Base-by-base conservation (phyloP, 2,113 vertebrate genomes). In the Albula goreensis region DNA sequence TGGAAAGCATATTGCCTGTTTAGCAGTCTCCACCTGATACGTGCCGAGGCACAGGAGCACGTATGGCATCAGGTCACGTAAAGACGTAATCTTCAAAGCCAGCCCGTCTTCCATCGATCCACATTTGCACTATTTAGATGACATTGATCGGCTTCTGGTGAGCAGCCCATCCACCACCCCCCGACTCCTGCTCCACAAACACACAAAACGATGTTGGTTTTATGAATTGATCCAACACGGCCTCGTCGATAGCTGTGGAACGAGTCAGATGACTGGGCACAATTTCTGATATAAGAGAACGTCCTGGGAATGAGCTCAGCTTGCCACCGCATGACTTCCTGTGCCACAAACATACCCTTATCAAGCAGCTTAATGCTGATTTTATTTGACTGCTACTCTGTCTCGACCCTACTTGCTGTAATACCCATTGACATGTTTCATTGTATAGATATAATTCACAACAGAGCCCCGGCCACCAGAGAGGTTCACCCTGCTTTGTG, bases 51-150 rank as follows among this genome's bases (percentile, higher is more conserved):
- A 49, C 19, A 63, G 50, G 15, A 53, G 53, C 3, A 53, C 19
- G 77, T 52, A 57, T 8, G 9, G 31, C n/a, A 50, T 41, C 22
- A n/a, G 52, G 78, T 51, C 84, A 63, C 41, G 19, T 78, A 22
- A 63, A 4, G 50, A 80, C 12, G 25, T 17, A 22, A 74, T 82
- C 60, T 74, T 82, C 63, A 53, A 53, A 86, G 85, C 53, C 12
- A 6, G 7, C 15, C 50, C 63, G 89, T 90, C 89, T 56, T 79
- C 90, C 88, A 91, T 91, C 86, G 78, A 91, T 90, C 90, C 87
- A 89, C 92, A 92, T 94, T 91, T 91, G 85, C 88, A 89, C 90
- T 92, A 92, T 95, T 94, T 92, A 93, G 90, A 78, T 85, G 87
- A 89, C 92, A 95, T 94, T 93, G 92, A 95, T 94, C 91, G 63